phyloP scores from a whole-genome alignment of 1,140 invertebrate species.

The Polypedilum pembai region DNA sequence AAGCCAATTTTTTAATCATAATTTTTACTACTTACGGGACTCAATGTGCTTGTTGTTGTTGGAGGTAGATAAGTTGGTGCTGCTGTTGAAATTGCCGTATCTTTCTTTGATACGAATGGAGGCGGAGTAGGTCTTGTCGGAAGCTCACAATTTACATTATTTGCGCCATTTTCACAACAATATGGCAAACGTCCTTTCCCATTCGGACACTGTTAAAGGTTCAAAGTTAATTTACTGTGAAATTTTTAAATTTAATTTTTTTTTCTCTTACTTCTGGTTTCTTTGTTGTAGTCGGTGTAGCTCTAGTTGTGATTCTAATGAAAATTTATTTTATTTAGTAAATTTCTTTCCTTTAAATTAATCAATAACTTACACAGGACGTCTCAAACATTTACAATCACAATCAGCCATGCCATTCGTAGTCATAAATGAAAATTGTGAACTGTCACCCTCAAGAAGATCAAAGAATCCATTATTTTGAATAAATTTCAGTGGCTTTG shows the following conservation, averaged over 20 bases:
- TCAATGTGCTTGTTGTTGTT: neutral
- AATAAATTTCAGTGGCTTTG: neutral
- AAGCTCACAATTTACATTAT: constrained; percentile 15
- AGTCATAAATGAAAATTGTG: neutral
- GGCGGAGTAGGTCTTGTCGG: neutral
- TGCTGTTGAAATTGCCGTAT: neutral
- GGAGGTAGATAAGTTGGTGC: constrained; percentile 5
- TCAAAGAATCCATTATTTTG: constrained; percentile 23
- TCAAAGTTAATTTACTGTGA: neutral
- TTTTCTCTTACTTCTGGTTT: neutral
- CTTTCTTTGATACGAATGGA: neutral
- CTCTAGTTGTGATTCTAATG: neutral
- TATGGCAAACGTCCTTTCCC: neutral
- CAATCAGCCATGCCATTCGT: neutral
- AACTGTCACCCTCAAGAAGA: neutral
- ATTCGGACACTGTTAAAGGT: constrained; percentile 6
- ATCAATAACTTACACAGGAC: neutral
- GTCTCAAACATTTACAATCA: neutral
- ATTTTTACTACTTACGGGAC: no score
- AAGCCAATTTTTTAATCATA: no score
- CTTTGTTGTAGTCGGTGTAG: neutral
- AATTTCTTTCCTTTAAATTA: neutral
- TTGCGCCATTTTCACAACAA: constrained; percentile 8
- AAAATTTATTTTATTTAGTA: no score
- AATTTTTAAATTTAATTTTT: neutral